phyloP scores from a whole-genome alignment of 1,140 invertebrate genomes.

The Formica selysi region DNA sequence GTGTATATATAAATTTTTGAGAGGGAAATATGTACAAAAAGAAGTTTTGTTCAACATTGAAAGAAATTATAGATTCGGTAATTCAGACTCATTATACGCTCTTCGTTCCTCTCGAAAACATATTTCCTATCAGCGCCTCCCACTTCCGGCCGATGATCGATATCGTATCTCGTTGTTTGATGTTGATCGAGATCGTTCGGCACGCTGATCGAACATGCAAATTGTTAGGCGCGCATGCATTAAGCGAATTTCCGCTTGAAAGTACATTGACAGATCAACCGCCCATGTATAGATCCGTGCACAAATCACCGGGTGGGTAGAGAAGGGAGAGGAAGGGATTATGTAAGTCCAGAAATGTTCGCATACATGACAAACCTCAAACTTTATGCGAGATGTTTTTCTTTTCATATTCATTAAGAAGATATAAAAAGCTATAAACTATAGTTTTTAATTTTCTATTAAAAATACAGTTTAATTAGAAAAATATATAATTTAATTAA shows the following conservation, averaged over 20 bases:
- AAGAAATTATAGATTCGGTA: not conserved
- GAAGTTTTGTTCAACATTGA: not conserved
- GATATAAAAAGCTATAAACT: not conserved
- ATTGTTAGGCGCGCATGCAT: conserved; percentile 59
- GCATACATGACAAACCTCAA: conserved; percentile 45
- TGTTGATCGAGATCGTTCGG: conserved; percentile 17
- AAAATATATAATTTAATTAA: not conserved
- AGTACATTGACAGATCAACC: conserved; percentile 73
- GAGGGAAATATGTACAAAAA: too few relatives aligned
- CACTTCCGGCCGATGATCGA: conserved; percentile 35
- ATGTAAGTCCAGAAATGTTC: conserved; percentile 68
- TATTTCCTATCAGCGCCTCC: conserved; percentile 29
- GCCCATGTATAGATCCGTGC: conserved; percentile 49
- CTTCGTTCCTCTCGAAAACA: not conserved
- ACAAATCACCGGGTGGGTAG: conserved; percentile 60
- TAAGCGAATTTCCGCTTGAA: conserved; percentile 72
- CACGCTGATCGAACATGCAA: conserved; percentile 70
- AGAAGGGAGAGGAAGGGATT: conserved; percentile 43
- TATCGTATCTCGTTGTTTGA: conserved; percentile 39
- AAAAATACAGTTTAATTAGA: not conserved
- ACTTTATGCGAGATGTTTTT: not conserved
- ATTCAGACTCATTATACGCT: not conserved
- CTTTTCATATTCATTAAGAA: not conserved
- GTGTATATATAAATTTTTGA: too few relatives aligned
- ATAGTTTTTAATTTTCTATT: not conserved